Conservation (phyloP, 2,888 invertebrate species). For the Leucoma salicis region DNA sequence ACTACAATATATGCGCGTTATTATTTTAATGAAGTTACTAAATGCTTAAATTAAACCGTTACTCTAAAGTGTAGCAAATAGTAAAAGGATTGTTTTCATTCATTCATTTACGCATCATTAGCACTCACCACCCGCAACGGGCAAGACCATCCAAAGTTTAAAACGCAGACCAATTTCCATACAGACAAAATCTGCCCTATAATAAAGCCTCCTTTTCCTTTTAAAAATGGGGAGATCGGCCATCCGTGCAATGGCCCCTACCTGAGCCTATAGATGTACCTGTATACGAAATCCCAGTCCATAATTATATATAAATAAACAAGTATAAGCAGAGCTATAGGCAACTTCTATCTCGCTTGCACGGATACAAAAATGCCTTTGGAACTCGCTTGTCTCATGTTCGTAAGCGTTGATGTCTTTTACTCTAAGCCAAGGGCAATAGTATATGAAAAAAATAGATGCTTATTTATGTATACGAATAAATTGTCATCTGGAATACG, state of each 20-base stretch:
- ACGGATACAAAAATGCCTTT: conserved; percentile 45
- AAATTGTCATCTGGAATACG: neutral
- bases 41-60: no score
- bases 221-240: conserved; percentile 68
- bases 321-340: conserved; percentile 62
- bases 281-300: conserved; percentile 68
- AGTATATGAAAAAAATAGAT: conserved; percentile 44
- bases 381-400: conserved; percentile 48
- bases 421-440: conserved; percentile 50
- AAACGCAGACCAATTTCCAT: conserved; percentile 44
- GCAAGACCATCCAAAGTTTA: conserved; percentile 54
- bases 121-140: conserved; percentile 63
- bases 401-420: conserved; percentile 76
- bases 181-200: conserved; percentile 56
- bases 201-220: conserved; percentile 60
- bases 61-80: conserved; percentile 27
- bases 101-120: conserved; percentile 65
- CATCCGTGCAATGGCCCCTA: conserved; percentile 70
- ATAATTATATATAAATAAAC: conserved; percentile 63
- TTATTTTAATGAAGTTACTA: no score
- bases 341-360: conserved; percentile 59
- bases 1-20: no score
- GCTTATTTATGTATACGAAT: neutral
- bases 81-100: conserved; percentile 54
- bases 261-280: conserved; percentile 50